These are phyloP conservation scores for Resseliella maxima DNA, from an alignment of 2,888 invertebrate species.

Conservation along the genomic window DNA sequence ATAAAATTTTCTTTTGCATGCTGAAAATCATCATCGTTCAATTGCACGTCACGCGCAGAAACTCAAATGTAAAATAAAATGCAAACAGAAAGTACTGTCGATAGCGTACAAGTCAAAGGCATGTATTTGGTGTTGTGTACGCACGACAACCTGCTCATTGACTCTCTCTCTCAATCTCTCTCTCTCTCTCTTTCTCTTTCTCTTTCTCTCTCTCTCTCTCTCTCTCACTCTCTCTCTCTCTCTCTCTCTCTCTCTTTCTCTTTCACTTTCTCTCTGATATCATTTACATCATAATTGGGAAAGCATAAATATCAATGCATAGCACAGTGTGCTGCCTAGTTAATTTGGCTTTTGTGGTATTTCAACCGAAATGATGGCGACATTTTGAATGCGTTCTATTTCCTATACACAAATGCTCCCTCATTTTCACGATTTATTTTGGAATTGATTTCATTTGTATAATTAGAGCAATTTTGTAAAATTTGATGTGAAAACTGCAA, in stretches of 20 bases:
- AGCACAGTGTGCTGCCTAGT: neutral
- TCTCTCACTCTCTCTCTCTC: too few species aligned
- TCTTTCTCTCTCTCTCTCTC: too few species aligned
- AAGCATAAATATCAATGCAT: neutral
- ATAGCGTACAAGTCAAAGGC: neutral
- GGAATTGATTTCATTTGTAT: conserved; percentile 15
- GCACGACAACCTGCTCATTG: neutral
- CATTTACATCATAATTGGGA: conserved; percentile 43
- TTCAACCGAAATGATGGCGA: conserved; percentile 34
- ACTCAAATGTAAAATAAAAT: neutral
- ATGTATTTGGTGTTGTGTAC: neutral
- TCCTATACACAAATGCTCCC: conserved; percentile 24
- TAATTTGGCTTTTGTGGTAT: conserved; percentile 41
- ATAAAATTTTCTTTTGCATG: conserved; percentile 48
- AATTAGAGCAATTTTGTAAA: conserved; percentile 42
- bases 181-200: too few species aligned
- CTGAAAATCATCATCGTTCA: conserved; percentile 30
- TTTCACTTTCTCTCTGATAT: too few species aligned
- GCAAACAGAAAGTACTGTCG: neutral
- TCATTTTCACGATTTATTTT: conserved; percentile 25
- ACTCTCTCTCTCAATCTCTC: too few species aligned
- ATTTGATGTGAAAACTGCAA: neutral
- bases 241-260: too few species aligned
- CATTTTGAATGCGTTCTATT: neutral
- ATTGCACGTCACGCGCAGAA: conserved; percentile 34